phyloP scores from a whole-genome alignment of 2,888 invertebrate species.

The Melanostoma mellinum region DNA sequence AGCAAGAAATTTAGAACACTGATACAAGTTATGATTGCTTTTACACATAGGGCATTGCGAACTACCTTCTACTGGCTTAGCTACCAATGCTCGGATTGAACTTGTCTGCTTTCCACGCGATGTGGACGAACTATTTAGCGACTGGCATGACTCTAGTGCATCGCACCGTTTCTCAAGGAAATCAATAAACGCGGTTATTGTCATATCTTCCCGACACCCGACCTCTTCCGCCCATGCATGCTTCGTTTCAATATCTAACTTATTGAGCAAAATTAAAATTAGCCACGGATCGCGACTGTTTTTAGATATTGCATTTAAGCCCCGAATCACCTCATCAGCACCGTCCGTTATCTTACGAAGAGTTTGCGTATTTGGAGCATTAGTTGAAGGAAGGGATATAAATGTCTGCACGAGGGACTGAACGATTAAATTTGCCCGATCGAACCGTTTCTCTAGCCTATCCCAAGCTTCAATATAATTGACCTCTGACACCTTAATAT shows the following conservation, averaged over 20 bases:
- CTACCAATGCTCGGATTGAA: no score
- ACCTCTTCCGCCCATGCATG: constrained; percentile 15
- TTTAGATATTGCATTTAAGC: no score
- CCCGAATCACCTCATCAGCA: constrained; percentile 1
- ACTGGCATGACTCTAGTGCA: no score
- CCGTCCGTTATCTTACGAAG: constrained; percentile 1
- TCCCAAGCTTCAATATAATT: constrained; percentile 53
- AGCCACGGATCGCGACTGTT: background rate
- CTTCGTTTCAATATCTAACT: constrained; percentile 21
- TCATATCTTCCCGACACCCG: background rate
- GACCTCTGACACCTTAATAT: constrained; percentile 52
- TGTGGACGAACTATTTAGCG: constrained; percentile 3
- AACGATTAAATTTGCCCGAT: constrained; percentile 51
- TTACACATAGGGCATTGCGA: no score
- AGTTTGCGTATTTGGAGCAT: background rate
- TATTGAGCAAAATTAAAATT: constrained; percentile 1
- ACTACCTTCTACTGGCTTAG: no score
- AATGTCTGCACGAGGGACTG: constrained; percentile 56
- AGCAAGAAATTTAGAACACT: no score
- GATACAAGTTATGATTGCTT: no score
- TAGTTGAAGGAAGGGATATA: constrained; percentile 19
- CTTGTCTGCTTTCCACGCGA: no score
- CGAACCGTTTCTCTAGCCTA: constrained; percentile 54
- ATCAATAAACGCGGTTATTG: background rate
- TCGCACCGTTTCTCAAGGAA: constrained; percentile 9